Percentiles rank a stretch among this genome's conserved stretches.
These are phyloP conservation scores for Atrichornis clamosus DNA, from an alignment of 2,113 vertebrate species.

Conservation along the genomic window DNA sequence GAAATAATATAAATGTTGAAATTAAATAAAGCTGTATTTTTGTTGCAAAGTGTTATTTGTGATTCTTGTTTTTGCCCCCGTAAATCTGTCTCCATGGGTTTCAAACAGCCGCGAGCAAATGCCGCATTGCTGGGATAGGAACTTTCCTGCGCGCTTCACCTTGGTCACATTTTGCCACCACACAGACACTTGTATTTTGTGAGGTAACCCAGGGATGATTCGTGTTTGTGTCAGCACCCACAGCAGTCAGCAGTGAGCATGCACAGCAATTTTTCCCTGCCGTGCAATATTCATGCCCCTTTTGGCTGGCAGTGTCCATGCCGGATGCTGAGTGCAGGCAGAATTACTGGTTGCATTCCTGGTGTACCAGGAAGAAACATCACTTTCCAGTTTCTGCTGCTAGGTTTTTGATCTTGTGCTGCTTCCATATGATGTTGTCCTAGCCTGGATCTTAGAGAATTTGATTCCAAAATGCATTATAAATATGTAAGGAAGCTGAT, in stretches of 20 bases:
- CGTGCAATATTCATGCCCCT: neutral
- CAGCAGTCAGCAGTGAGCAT: neutral
- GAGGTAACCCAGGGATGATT: neutral
- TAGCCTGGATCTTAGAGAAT: neutral
- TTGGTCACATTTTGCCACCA: neutral
- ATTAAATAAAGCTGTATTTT: conserved; percentile 68
- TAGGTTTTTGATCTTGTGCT: neutral
- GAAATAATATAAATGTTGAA: conserved; percentile 12
- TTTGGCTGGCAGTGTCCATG: neutral
- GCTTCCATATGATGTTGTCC: neutral
- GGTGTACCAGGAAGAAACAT: fast-evolving
- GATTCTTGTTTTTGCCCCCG: neutral
- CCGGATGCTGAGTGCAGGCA: neutral
- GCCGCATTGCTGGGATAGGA: neutral
- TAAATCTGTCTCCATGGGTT: neutral
- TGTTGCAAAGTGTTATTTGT: neutral
- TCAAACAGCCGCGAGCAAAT: neutral
- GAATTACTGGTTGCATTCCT: neutral
- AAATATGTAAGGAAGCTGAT: neutral
- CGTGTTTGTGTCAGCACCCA: neutral
- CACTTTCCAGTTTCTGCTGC: neutral
- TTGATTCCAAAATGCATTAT: neutral
- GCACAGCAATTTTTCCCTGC: neutral
- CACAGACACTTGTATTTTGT: neutral
- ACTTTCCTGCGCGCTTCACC: neutral